Percentiles rank a stretch among this genome's conserved stretches.
These are phyloP conservation scores for Metopolophium dirhodum DNA, from an alignment of 1,140 invertebrate genomes.

Conservation along the genomic window DNA sequence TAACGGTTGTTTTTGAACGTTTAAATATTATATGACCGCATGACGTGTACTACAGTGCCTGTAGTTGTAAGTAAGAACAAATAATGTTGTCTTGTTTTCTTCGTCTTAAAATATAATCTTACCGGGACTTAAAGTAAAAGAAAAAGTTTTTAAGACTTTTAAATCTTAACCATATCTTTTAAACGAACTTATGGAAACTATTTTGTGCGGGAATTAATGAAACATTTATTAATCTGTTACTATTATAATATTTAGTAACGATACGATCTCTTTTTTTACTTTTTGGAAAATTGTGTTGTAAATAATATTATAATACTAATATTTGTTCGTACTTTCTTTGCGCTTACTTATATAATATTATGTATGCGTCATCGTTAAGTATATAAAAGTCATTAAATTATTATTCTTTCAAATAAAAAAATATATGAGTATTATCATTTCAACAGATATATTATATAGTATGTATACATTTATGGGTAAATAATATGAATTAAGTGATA, in stretches of 20 bases:
- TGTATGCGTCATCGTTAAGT: no score
- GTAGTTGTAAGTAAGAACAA: neutral
- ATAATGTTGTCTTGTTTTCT: conserved; percentile 1
- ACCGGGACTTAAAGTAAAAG: neutral
- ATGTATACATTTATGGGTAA: neutral
- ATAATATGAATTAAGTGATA: no score
- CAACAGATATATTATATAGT: neutral
- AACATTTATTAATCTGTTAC: neutral
- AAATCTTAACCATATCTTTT: neutral
- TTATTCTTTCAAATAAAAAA: neutral
- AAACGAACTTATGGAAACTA: neutral
- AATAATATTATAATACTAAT: no score
- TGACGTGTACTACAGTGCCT: neutral
- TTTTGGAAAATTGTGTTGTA: neutral
- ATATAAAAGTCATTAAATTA: neutral
- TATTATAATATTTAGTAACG: neutral
- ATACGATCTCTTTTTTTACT: neutral
- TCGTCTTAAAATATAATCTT: neutral
- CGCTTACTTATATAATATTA: no score
- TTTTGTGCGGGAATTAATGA: neutral
- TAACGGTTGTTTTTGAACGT: neutral
- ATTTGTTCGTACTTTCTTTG: no score
- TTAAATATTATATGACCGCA: conserved; percentile 5
- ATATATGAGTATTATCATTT: neutral
- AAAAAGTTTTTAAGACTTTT: neutral